Conservation (phyloP, 2,113 vertebrate species). For the Bettongia penicillata region DNA sequence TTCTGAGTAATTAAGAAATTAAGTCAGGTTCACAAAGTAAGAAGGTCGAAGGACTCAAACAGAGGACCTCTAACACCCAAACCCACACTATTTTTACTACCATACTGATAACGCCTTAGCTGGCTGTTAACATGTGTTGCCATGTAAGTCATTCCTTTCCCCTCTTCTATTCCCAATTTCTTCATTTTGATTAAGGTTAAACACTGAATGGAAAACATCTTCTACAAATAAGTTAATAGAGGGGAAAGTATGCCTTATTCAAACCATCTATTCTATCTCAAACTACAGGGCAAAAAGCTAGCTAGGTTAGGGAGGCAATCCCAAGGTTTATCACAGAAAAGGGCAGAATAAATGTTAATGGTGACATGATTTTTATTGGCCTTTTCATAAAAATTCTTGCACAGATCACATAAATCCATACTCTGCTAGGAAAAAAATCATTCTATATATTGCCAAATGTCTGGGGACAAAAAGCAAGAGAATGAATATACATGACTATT, state of each 20-base stretch:
- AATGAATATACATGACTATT: too few relatives aligned
- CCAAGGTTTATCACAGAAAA: constrained; percentile 24
- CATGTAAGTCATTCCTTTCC: background rate
- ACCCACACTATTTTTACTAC: background rate
- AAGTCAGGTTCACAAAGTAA: background rate
- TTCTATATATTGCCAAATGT: constrained; percentile 24
- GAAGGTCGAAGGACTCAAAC: background rate
- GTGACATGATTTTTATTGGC: constrained; percentile 13
- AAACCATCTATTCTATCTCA: background rate
- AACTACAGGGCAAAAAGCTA: background rate
- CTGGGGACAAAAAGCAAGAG: background rate
- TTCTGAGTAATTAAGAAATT: background rate
- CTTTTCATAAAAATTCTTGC: background rate
- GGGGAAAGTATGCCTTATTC: background rate
- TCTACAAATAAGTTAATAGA: background rate
- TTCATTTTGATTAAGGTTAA: constrained; percentile 5
- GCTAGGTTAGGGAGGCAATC: background rate
- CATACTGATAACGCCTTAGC: background rate
- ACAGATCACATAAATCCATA: constrained; percentile 18
- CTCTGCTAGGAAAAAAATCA: constrained; percentile 7
- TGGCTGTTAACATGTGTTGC: background rate
- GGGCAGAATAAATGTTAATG: background rate
- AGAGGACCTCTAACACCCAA: background rate
- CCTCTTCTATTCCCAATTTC: background rate
- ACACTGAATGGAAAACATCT: background rate